phyloP scores from a whole-genome alignment of 2,113 vertebrate genomes.

The Parus major region DNA sequence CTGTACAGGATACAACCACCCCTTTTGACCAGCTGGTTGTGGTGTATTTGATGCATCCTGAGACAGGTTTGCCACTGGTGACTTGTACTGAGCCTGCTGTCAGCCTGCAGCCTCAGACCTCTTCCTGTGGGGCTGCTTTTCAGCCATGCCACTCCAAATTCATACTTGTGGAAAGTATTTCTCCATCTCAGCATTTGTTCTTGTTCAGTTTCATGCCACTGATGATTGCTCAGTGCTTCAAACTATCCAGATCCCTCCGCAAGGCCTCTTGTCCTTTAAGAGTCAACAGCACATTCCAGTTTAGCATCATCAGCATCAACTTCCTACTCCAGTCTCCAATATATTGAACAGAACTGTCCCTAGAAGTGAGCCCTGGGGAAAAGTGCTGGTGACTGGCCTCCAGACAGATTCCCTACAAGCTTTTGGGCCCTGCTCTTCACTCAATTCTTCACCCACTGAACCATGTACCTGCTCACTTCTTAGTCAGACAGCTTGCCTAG shows the following conservation, averaged over 20 bases:
- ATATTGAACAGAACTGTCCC: background rate
- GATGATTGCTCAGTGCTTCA: background rate
- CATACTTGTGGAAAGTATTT: background rate
- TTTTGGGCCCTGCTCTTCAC: background rate
- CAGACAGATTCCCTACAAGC: background rate
- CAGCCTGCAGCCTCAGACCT: background rate
- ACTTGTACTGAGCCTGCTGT: background rate
- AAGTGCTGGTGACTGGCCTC: background rate
- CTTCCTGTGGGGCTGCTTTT: background rate
- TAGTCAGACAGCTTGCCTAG: rapidly evolving
- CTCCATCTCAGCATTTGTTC: background rate
- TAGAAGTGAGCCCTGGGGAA: background rate
- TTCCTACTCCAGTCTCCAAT: background rate
- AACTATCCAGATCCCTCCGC: background rate
- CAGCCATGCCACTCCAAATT: background rate
- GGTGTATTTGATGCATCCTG: background rate
- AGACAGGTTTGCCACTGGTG: background rate
- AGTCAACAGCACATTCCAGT: background rate
- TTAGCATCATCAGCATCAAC: background rate
- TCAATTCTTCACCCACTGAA: background rate
- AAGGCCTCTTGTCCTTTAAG: background rate
- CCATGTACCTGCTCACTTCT: background rate
- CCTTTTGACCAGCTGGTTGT: background rate
- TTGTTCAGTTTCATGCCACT: background rate
- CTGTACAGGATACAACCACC: background rate